Evolutionary conservation across 2,113 vertebrate genomes (phyloP), one percentile per base, ranked within the genome.

Genomic region (Chaenocephalus aceratus): DNA sequence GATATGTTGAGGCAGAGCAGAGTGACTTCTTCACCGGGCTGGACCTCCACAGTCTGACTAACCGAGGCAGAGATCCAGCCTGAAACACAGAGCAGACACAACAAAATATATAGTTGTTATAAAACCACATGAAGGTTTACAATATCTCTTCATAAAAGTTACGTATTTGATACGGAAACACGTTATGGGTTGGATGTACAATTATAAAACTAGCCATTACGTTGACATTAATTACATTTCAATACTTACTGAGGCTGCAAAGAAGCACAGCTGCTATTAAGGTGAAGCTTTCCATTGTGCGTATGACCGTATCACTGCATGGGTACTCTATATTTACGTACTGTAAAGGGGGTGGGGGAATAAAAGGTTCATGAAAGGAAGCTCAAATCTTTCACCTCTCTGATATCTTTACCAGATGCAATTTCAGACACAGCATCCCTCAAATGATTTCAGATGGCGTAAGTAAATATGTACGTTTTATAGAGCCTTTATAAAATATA

Each of bases 181-280:
- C 36, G 1, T 41, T 41, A 41, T 6, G 7, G 6, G 36, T 41
- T 41, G 36, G 36, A 41, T 41, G 6, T 41, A 41, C 36, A 41
- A 41, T 41, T 6, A 41, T 41, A 6, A 41, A 41, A 41, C 36
- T 41, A 41, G 36, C 5, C 5, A 41, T 41, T n/a, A n/a, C n/a
- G n/a, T n/a, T n/a, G n/a, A n/a, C n/a, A n/a, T n/a, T 59, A n/a
- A 34, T 46, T 18, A 1, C 48, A 9, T 13, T 1, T 11, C 4
- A 36, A 7, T 48, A 84, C 84, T 84, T 56, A 89, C 87, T 68
- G n/a, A 66, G 18, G 46, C 1, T 45, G 11, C 15, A 79, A 66
- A 72, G 69, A 36, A 84, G 78, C 48, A 82, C 65, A 53, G 57
- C 23, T 60, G 63, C 4, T 1, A 34, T 14, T 4, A 69, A 8